These are phyloP conservation scores for Muscicapa striata DNA, from an alignment of 2,797 vertebrate species.

Conservation along the genomic window DNA sequence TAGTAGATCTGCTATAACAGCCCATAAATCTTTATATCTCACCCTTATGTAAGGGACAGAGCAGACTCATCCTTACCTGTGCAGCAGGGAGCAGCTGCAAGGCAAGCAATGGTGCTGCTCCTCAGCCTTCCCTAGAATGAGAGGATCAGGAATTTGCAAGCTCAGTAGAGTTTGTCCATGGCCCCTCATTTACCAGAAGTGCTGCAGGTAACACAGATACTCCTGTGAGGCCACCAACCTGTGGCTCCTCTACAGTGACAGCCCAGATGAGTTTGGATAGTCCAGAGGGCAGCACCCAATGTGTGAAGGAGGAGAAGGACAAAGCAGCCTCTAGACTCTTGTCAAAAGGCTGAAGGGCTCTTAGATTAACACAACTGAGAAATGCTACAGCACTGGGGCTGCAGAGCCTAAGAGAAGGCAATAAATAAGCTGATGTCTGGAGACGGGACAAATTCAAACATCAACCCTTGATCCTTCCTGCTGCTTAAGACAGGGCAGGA, in stretches of 20 bases:
- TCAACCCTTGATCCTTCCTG: not conserved
- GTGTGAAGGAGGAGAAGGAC: accelerated
- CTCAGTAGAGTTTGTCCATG: not conserved
- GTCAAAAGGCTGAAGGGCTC: not conserved
- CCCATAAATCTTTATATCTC: not conserved
- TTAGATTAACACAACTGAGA: not conserved
- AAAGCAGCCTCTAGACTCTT: not conserved
- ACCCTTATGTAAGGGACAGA: accelerated
- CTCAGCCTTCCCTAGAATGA: not conserved
- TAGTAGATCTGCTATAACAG: not conserved
- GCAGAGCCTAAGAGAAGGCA: not conserved
- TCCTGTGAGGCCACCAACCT: not conserved
- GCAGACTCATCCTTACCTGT: not conserved
- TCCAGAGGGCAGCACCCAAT: not conserved
- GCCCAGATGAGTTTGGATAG: accelerated
- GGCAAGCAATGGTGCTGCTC: not conserved
- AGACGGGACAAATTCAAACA: not conserved
- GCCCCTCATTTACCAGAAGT: not conserved
- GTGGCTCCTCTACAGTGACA: not conserved
- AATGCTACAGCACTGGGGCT: not conserved
- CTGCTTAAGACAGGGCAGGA: not conserved
- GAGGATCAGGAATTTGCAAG: not conserved
- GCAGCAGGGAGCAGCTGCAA: not conserved
- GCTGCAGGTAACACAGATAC: not conserved
- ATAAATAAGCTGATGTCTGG: not conserved